Base-by-base conservation (phyloP, 2,113 vertebrate species). In the Heterotilapia buettikoferi region DNA sequence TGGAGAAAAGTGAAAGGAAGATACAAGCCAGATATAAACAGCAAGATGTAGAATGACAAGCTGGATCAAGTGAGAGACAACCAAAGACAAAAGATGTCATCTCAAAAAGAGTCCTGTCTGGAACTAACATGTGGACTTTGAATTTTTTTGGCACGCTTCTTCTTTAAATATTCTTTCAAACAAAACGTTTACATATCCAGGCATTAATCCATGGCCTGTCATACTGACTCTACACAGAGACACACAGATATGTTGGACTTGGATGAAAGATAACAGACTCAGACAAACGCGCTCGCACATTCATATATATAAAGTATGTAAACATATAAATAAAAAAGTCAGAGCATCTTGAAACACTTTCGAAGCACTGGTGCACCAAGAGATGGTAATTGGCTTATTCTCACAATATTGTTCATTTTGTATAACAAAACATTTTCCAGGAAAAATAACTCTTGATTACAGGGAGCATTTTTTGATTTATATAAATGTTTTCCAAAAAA, bases 171-270 rank as follows among this genome's bases (percentile, higher is more conserved):
- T 84, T 80, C 66, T 86, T 88, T 93, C 82, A 91, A 92, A 93
- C 86, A 87, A 91, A 95, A 96, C 92, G 90, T 95, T 95, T 95
- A 89, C 90, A 94, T 88, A 91, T 83, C 82, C 24, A 87, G 82
- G 57, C 80, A 93, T 93, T 86, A 91, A 92, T 92, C 79, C 63
- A 50, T n/a, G 78, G 80, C 53, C 85, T 89, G 89, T 91, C 86
- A 78, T 82, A 84, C 73, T 43, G 47, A 80, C 84, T 89, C 86
- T 84, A 43, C 18, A 7, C 47, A 82, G 40, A 90, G 82, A 90
- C 50, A 84, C 84, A 52, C 3, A 6, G 36, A 81, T 31, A n/a
- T 79, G 54, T 19, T 38, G 53, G n/a, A 61, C 86, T 50, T 31
- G 19, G 24, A 19, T 63, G 52, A 63, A 38, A 13, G 63, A n/a